Conservation (phyloP, 2,797 vertebrate genomes). For the Gadopsis bispinosus region DNA sequence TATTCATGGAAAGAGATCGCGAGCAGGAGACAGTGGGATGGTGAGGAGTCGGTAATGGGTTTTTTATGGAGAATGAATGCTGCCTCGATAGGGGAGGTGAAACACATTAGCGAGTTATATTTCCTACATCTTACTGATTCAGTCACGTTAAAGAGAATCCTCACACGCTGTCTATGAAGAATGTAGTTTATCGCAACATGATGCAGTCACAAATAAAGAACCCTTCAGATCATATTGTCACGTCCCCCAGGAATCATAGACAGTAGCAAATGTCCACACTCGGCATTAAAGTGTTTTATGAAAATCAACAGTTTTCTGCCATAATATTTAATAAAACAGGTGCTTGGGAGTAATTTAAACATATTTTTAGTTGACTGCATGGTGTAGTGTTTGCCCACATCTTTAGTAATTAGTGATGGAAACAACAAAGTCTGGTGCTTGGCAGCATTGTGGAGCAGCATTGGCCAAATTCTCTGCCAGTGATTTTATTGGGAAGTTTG, state of each 20-base stretch:
- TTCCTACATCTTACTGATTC: constrained; percentile 44
- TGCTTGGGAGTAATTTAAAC: not conserved
- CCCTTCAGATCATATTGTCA: not conserved
- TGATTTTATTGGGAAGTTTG: not conserved
- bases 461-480: not conserved
- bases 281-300: not conserved
- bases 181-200: constrained; percentile 3
- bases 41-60: constrained; percentile 28
- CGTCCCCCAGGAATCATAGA: constrained; percentile 26
- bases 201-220: constrained; percentile 15
- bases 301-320: constrained; percentile 6
- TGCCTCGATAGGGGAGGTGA: constrained; percentile 36
- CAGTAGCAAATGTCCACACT: not conserved
- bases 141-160: constrained; percentile 19
- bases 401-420: not conserved
- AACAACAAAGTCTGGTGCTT: constrained; percentile 4
- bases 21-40: not conserved
- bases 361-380: not conserved
- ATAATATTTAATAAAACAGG: constrained; percentile 5
- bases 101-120: constrained; percentile 38
- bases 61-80: constrained; percentile 58
- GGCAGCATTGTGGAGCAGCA: not conserved
- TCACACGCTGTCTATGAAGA: constrained; percentile 20
- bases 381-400: not conserved
- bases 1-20: constrained; percentile 14